Conservation (phyloP, 2,113 vertebrate genomes). For the Rhineura floridana region DNA sequence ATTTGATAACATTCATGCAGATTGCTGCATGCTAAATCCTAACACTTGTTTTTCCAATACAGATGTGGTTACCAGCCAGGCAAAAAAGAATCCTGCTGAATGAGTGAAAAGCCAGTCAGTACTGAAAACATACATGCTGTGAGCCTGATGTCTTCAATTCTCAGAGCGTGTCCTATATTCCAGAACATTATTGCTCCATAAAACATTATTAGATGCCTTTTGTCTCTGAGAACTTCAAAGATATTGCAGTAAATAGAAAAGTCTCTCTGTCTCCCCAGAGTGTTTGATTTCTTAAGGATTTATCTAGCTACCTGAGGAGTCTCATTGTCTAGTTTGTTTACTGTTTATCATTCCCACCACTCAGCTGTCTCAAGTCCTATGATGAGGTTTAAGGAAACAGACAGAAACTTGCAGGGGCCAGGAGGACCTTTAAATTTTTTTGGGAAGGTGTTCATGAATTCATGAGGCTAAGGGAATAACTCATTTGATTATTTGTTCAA, state of each 20-base stretch:
- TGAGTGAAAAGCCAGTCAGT: background rate
- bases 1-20: background rate
- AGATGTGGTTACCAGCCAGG: background rate
- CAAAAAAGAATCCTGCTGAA: background rate
- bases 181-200: background rate
- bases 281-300: background rate
- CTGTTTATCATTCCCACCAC: background rate
- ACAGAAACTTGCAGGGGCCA: background rate
- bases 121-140: background rate
- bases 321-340: background rate
- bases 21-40: background rate
- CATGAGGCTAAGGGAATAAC: background rate
- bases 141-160: background rate
- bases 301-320: background rate
- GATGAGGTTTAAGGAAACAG: background rate
- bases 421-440: background rate
- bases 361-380: background rate
- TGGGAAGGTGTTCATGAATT: background rate
- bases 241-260: background rate
- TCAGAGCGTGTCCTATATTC: background rate
- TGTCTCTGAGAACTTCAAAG: conserved; percentile 5
- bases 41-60: background rate
- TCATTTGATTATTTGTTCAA: background rate
- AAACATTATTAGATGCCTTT: background rate
- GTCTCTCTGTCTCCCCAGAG: background rate